These are phyloP conservation scores for Battus philenor DNA, from an alignment of 1,140 invertebrate genomes.

Conservation along the genomic window DNA sequence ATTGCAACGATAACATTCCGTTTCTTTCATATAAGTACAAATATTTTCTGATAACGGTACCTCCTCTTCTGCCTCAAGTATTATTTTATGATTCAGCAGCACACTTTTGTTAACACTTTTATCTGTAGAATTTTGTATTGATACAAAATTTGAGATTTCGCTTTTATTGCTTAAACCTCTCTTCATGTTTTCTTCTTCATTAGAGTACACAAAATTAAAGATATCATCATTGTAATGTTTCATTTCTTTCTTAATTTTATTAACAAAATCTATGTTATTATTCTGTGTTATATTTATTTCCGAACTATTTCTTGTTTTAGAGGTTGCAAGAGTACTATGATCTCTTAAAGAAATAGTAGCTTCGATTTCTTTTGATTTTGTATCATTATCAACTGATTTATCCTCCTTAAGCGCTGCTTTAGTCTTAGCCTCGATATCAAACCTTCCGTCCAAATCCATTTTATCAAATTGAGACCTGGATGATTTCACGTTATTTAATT, in stretches of 20 bases:
- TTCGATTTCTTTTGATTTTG: constrained; percentile 11
- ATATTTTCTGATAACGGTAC: constrained; percentile 40
- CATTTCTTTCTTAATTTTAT: not conserved
- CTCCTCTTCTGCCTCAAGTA: constrained; percentile 27
- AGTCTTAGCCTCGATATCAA: constrained; percentile 56
- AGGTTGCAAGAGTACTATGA: constrained; percentile 18
- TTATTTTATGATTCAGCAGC: constrained; percentile 21
- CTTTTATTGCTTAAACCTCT: constrained; percentile 19
- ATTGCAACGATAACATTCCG: constrained; percentile 31
- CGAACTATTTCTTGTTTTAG: constrained; percentile 5
- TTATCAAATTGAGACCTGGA: constrained; percentile 41
- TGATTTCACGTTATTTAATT: constrained; percentile 31
- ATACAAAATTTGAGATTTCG: not conserved
- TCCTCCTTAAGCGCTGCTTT: constrained; percentile 51
- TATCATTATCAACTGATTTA: constrained; percentile 6
- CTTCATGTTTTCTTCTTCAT: constrained; percentile 22
- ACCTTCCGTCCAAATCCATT: constrained; percentile 47
- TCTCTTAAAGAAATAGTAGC: constrained; percentile 24
- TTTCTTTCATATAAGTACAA: constrained; percentile 46
- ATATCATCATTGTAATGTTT: constrained; percentile 23
- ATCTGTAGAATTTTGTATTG: not conserved
- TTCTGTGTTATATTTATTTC: not conserved
- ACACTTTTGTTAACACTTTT: constrained; percentile 17
- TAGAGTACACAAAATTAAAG: constrained; percentile 40
- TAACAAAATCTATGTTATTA: constrained; percentile 6